Conservation (phyloP, 2,113 vertebrate genomes). For the Marmota monax region DNA sequence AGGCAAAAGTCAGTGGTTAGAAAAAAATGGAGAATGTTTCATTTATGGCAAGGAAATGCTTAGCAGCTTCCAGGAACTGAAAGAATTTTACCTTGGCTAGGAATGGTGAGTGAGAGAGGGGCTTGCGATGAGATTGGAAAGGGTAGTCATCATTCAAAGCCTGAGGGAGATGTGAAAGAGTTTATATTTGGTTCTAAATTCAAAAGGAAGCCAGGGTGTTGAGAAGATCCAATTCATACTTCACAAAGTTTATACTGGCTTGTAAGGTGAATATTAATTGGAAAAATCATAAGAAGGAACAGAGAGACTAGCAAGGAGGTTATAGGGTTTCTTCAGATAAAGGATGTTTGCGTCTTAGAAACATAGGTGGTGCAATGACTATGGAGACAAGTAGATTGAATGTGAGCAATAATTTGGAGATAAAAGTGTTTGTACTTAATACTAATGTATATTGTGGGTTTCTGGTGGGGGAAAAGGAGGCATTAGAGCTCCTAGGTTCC, state of each 20-base stretch:
- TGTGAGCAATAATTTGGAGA: background rate
- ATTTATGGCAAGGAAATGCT: background rate
- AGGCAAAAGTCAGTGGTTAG: background rate
- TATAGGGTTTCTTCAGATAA: background rate
- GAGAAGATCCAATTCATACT: background rate
- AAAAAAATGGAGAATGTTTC: slow-evolving; percentile 33
- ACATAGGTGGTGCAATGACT: background rate
- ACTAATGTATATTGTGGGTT: background rate
- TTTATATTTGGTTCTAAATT: slow-evolving; percentile 26
- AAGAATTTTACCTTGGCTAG: background rate
- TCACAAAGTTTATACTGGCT: background rate
- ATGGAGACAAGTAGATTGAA: background rate
- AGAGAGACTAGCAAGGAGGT: background rate
- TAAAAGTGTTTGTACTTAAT: background rate
- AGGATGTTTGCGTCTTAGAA: background rate
- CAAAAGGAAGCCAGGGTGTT: background rate
- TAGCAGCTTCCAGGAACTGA: background rate
- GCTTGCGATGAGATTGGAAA: background rate
- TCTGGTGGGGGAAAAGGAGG: background rate
- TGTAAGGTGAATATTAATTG: background rate
- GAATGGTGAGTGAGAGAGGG: background rate
- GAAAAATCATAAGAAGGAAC: background rate
- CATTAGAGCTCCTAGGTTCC: background rate
- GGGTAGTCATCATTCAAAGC: background rate
- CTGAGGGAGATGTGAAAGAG: background rate